phyloP scores from a whole-genome alignment of 1,140 invertebrate genomes.

The Glossosoma conforme region DNA sequence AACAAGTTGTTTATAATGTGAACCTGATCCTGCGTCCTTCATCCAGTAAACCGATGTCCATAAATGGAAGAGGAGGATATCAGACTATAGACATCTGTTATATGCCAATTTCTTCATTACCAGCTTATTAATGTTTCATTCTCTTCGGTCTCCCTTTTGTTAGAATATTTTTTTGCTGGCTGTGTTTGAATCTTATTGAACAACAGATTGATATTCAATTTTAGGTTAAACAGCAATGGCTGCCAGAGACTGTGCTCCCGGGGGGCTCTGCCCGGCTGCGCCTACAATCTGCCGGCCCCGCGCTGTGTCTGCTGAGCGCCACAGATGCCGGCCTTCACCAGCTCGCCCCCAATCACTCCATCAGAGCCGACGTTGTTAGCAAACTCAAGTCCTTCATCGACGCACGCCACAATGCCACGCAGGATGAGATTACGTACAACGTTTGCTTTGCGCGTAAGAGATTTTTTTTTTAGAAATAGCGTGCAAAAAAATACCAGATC shows the following conservation, averaged over 20 bases:
- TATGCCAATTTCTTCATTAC: not conserved
- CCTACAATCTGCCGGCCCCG: slow-evolving; percentile 37
- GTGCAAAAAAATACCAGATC: too few relatives aligned
- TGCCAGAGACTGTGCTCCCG: slow-evolving; percentile 31
- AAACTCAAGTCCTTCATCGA: slow-evolving; percentile 35
- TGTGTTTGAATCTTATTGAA: too few relatives aligned
- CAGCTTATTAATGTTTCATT: slow-evolving; percentile 33
- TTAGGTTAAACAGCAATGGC: slow-evolving; percentile 25
- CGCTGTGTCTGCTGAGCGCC: slow-evolving; percentile 38
- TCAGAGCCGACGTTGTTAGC: slow-evolving; percentile 32
- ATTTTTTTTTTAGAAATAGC: too few relatives aligned
- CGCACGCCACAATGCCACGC: slow-evolving; percentile 37
- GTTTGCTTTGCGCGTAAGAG: slow-evolving; percentile 22
- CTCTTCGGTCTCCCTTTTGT: too few relatives aligned
- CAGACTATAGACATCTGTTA: too few relatives aligned
- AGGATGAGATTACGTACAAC: not conserved
- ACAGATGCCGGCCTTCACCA: slow-evolving; percentile 37
- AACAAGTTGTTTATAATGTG: too few relatives aligned
- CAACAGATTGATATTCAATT: too few relatives aligned
- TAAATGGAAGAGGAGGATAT: too few relatives aligned
- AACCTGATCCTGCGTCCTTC: too few relatives aligned
- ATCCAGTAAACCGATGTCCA: too few relatives aligned
- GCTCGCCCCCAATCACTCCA: slow-evolving; percentile 22
- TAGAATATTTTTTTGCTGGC: too few relatives aligned
- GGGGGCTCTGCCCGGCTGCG: slow-evolving; percentile 33